Conservation (phyloP, 1,140 invertebrate genomes). For the Drosophila leontia region DNA sequence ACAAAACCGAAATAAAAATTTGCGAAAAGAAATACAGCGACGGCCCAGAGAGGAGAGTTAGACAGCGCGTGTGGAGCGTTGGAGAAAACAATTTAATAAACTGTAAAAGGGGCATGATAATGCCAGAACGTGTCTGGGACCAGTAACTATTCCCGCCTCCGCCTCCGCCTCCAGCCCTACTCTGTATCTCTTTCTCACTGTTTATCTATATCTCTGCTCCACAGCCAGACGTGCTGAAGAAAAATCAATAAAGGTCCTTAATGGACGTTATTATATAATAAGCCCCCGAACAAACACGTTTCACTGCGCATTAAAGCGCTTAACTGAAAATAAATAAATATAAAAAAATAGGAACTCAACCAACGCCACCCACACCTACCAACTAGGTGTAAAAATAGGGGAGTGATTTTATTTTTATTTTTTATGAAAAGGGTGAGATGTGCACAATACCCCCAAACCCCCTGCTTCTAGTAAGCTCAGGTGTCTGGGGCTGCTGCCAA, state of each 20-base stretch:
- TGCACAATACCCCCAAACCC: neutral
- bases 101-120: constrained; percentile 80
- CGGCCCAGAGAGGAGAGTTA: constrained; percentile 6
- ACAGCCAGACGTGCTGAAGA: constrained; percentile 63
- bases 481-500: constrained; percentile 22
- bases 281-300: constrained; percentile 72
- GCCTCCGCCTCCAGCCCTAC: constrained; percentile 10
- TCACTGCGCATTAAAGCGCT: constrained; percentile 67
- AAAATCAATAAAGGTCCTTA: constrained; percentile 80
- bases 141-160: constrained; percentile 42
- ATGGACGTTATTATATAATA: constrained; percentile 83
- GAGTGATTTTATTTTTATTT: constrained; percentile 27
- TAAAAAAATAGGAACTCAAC: constrained; percentile 21
- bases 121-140: constrained; percentile 72
- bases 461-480: constrained; percentile 9
- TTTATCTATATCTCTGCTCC: constrained; percentile 15
- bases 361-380: constrained; percentile 1
- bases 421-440: neutral
- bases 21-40: constrained; percentile 32
- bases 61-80: constrained; percentile 11
- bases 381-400: constrained; percentile 50
- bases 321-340: constrained; percentile 66
- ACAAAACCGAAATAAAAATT: constrained; percentile 59
- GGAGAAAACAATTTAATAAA: constrained; percentile 78
- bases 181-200: constrained; percentile 10